Evolutionary conservation across 1,140 invertebrate genomes (phyloP).

Genomic region (Papilio aristodemus): DNA sequence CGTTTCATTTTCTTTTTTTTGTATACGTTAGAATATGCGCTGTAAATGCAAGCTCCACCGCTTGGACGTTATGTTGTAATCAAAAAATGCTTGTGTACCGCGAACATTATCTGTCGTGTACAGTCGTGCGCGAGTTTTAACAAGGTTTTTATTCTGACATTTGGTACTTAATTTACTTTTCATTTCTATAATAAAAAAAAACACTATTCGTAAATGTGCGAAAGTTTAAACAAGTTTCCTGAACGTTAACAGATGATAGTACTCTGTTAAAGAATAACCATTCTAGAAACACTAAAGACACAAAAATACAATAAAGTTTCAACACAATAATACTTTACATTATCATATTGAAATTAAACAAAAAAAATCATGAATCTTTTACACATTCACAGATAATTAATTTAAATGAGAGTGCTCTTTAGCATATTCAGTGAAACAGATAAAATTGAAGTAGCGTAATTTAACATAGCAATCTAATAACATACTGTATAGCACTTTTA

Average conservation of each 20-base stretch:
- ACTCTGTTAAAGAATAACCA: too few species aligned
- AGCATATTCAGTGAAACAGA: background rate
- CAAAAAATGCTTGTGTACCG: slow-evolving; percentile 20
- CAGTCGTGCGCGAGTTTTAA: slow-evolving; percentile 5
- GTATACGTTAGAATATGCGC: slow-evolving; percentile 5
- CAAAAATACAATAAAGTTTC: too few species aligned
- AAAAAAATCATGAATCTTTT: too few species aligned
- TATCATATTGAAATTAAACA: too few species aligned
- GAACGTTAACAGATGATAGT: too few species aligned
- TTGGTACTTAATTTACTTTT: background rate
- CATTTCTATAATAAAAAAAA: background rate
- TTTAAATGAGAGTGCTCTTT: background rate
- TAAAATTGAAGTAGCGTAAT: slow-evolving; percentile 12
- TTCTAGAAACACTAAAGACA: too few species aligned
- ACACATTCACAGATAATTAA: too few species aligned
- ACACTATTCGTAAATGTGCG: too few species aligned
- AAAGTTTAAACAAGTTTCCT: background rate
- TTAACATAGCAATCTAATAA: background rate
- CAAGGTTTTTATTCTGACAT: background rate
- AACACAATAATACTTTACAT: too few species aligned
- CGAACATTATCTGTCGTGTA: slow-evolving; percentile 10
- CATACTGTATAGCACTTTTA: background rate
- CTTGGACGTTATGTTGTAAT: slow-evolving; percentile 17
- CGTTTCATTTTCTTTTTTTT: slow-evolving; percentile 22
- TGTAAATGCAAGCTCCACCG: slow-evolving; percentile 12